These are phyloP conservation scores for Drosophila imparisetae DNA, from an alignment of 2,888 invertebrate species.

Conservation along the genomic window DNA sequence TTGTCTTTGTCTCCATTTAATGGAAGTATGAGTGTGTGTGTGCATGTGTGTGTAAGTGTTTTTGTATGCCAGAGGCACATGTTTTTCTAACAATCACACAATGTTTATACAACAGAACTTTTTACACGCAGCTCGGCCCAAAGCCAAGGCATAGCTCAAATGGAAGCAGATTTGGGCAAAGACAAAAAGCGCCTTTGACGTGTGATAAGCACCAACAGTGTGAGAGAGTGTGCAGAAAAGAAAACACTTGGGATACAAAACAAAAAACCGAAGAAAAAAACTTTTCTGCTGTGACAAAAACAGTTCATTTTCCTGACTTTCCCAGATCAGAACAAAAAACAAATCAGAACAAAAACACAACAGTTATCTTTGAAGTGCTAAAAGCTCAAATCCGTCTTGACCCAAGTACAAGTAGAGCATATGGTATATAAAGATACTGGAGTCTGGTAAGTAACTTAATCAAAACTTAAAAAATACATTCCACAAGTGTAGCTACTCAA, in stretches of 20 bases:
- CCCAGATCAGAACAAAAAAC: conserved; percentile 25
- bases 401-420: neutral
- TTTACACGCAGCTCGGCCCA: conserved; percentile 59
- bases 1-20: conserved; percentile 46
- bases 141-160: conserved; percentile 57
- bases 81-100: conserved; percentile 80
- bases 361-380: conserved; percentile 34
- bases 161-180: conserved; percentile 77
- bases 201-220: conserved; percentile 65
- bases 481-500: neutral
- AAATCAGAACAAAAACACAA: conserved; percentile 40
- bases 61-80: conserved; percentile 65
- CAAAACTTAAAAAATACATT: conserved; percentile 2
- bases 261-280: conserved; percentile 42
- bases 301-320: conserved; percentile 54
- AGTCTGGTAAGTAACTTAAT: conserved; percentile 16
- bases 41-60: conserved; percentile 26
- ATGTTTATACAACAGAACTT: conserved; percentile 80
- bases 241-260: conserved; percentile 65
- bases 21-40: neutral
- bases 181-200: conserved; percentile 80
- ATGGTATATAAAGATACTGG: neutral
- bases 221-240: conserved; percentile 14
- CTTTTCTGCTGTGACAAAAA: conserved; percentile 68
- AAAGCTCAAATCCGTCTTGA: conserved; percentile 36